phyloP scores from a whole-genome alignment of 2,113 vertebrate genomes.

The Columba janthina region DNA sequence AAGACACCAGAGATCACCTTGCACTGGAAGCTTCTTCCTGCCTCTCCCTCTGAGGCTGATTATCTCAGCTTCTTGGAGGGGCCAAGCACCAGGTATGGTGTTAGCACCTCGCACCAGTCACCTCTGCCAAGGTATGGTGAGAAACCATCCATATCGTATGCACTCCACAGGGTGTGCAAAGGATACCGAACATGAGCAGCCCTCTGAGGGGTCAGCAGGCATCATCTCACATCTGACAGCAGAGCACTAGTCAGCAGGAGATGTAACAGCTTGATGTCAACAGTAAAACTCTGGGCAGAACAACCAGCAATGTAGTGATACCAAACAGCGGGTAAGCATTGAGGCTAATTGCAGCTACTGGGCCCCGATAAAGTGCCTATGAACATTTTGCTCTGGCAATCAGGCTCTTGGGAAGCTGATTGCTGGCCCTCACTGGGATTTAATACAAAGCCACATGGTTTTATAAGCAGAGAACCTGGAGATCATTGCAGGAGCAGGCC shows the following conservation, averaged over 20 bases:
- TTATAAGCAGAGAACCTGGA: neutral
- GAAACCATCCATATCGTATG: neutral
- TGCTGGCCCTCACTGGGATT: neutral
- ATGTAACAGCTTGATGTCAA: neutral
- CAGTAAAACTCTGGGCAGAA: neutral
- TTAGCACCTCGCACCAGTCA: neutral
- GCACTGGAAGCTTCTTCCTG: neutral
- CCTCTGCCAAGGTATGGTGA: neutral
- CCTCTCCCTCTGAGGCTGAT: neutral
- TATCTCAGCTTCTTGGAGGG: neutral
- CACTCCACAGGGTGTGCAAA: fast-evolving
- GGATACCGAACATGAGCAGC: fast-evolving
- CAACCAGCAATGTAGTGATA: neutral
- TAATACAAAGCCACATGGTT: neutral
- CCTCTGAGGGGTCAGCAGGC: neutral
- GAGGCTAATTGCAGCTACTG: neutral
- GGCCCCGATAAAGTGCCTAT: neutral
- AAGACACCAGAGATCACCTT: neutral
- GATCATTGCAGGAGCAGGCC: neutral
- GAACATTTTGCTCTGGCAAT: neutral
- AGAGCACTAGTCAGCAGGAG: neutral
- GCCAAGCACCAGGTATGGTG: neutral
- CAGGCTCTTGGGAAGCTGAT: neutral
- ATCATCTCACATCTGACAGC: neutral
- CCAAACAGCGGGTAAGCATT: neutral